Conservation (phyloP, 2,888 invertebrate species). For the Apamea sordens region DNA sequence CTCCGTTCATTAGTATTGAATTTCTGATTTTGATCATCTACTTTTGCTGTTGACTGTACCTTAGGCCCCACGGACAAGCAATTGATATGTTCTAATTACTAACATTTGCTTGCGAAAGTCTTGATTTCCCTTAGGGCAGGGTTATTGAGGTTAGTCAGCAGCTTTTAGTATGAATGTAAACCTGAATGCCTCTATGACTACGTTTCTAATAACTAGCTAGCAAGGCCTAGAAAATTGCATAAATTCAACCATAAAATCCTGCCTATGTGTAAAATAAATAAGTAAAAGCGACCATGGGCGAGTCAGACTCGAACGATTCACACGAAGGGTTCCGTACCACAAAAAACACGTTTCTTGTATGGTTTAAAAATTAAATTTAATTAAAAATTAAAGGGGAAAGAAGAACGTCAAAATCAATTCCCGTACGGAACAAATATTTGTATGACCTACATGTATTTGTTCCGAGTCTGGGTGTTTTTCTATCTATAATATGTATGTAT, state of each 20-base stretch:
- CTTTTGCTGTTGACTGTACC: too few relatives aligned
- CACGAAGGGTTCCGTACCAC: too few relatives aligned
- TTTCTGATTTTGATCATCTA: too few relatives aligned
- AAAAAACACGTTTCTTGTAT: not conserved
- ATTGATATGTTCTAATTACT: conserved; percentile 35
- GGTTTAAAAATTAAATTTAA: too few relatives aligned
- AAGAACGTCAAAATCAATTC: too few relatives aligned
- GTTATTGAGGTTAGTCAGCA: conserved; percentile 13
- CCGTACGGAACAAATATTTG: too few relatives aligned
- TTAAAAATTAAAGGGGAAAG: too few relatives aligned
- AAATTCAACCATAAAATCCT: not conserved
- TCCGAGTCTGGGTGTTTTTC: too few relatives aligned
- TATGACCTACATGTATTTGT: too few relatives aligned
- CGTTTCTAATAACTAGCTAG: not conserved
- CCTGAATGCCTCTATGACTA: not conserved
- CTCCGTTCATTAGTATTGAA: too few relatives aligned
- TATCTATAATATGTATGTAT: too few relatives aligned
- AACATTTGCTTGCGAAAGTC: conserved; percentile 36
- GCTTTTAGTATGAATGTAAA: conserved; percentile 4
- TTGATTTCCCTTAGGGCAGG: conserved; percentile 10
- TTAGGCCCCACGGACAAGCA: conserved; percentile 13
- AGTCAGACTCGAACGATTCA: too few relatives aligned
- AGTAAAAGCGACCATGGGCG: not conserved
- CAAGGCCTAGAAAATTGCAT: not conserved
- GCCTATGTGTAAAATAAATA: not conserved